Evolutionary conservation across 2,888 invertebrate genomes (phyloP).

Genomic region (Nemurella pictetii): DNA sequence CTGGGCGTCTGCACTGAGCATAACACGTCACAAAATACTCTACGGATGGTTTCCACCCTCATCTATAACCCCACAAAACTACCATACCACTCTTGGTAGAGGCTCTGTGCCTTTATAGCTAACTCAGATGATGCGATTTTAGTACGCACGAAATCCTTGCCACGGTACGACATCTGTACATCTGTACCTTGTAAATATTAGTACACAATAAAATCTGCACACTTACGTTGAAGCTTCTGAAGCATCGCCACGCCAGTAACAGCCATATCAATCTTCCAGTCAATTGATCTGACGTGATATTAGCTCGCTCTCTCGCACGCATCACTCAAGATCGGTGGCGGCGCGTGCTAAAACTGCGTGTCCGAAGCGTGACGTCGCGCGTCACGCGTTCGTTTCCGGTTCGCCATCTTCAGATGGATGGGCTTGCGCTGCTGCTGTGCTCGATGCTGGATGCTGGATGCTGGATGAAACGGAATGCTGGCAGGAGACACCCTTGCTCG

Average conservation of each 20-base stretch:
- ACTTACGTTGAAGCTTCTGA: too few species aligned
- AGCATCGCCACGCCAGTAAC: too few species aligned
- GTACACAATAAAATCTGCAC: too few species aligned
- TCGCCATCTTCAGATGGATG: not conserved
- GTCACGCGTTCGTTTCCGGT: constrained; percentile 27
- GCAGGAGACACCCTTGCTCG: not conserved
- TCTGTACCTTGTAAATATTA: too few species aligned
- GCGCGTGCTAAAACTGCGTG: constrained; percentile 1
- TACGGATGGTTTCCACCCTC: not conserved
- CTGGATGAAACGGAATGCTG: too few species aligned
- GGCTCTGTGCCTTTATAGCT: too few species aligned
- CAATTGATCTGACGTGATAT: not conserved
- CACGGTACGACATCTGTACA: too few species aligned
- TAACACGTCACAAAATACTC: not conserved
- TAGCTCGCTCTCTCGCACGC: too few species aligned
- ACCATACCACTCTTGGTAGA: too few species aligned
- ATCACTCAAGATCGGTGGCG: constrained; percentile 1
- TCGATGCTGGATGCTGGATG: not conserved
- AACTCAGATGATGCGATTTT: too few species aligned
- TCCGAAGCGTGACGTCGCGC: constrained; percentile 25
- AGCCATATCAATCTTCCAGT: not conserved
- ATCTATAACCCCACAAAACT: not conserved
- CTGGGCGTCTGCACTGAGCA: not conserved
- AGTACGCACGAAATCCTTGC: too few species aligned
- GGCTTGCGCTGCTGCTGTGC: not conserved